Conservation (phyloP, 2,113 vertebrate species). For the Grantiella picta region DNA sequence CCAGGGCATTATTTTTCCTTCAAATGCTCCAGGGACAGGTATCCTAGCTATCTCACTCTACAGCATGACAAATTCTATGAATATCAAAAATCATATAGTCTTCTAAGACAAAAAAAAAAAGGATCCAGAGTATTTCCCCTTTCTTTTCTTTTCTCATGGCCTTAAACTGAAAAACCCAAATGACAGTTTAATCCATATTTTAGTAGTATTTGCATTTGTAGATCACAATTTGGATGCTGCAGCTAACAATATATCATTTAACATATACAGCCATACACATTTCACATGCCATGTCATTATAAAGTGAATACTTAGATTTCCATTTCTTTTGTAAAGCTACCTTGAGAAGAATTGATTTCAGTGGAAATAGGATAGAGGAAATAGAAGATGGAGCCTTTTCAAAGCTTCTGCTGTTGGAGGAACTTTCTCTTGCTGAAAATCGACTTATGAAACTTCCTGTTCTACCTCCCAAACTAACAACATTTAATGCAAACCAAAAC, state of each 20-base stretch:
- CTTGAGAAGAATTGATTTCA: constrained; percentile 93
- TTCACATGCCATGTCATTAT: background rate
- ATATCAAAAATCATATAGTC: background rate
- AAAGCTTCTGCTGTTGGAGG: constrained; percentile 85
- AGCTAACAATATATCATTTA: background rate
- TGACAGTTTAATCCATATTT: background rate
- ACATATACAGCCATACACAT: background rate
- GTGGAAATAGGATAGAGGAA: constrained; percentile 91
- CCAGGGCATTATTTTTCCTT: background rate
- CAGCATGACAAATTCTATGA: background rate
- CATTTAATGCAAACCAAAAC: constrained; percentile 90
- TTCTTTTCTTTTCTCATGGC: background rate
- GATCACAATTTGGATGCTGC: background rate
- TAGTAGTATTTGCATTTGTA: background rate
- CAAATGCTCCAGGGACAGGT: background rate
- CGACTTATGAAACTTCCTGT: constrained; percentile 86
- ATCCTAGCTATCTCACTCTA: background rate
- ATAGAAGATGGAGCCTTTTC: constrained; percentile 94
- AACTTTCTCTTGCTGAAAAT: constrained; percentile 92
- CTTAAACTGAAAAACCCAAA: background rate
- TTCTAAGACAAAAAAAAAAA: background rate
- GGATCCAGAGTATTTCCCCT: background rate
- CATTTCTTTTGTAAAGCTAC: constrained; percentile 78
- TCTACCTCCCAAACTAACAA: constrained; percentile 85
- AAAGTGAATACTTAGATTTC: background rate